Evolutionary conservation across 2,888 invertebrate genomes (phyloP).

Genomic region (Dasysyrphus tricinctus): DNA sequence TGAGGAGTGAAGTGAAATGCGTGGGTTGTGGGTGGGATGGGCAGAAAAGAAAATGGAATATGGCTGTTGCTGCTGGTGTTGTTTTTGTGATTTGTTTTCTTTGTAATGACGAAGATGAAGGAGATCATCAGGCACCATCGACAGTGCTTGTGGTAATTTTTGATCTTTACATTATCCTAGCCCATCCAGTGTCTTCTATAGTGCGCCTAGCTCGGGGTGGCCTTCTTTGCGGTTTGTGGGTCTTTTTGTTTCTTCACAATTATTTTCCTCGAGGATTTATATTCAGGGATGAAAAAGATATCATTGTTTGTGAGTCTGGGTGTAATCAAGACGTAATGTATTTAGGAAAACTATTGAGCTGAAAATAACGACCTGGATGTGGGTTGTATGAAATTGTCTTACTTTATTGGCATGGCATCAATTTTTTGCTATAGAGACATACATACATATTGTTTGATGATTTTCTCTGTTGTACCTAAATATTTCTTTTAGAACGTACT

Average conservation of each 20-base stretch:
- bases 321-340: constrained; percentile 48
- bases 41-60: background rate
- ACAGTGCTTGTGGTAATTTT: constrained; percentile 5
- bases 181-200: background rate
- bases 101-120: constrained; percentile 6
- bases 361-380: constrained; percentile 48
- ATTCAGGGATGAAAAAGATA: constrained; percentile 14
- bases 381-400: constrained; percentile 17
- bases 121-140: constrained; percentile 32
- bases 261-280: constrained; percentile 12
- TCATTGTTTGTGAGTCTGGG: constrained; percentile 19
- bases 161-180: background rate
- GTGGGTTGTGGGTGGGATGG: background rate
- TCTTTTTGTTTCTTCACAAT: constrained; percentile 31
- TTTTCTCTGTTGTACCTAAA: background rate
- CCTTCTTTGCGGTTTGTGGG: background rate
- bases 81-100: background rate
- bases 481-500: background rate
- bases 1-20: background rate
- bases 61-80: constrained; percentile 1
- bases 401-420: constrained; percentile 37
- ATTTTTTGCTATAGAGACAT: background rate
- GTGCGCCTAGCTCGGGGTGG: background rate
- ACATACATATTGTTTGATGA: background rate
- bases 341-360: constrained; percentile 63